Percentiles rank a stretch among this genome's conserved stretches.
phyloP scores from a whole-genome alignment of 1,140 invertebrate species.

The Phymastichus coffea region DNA sequence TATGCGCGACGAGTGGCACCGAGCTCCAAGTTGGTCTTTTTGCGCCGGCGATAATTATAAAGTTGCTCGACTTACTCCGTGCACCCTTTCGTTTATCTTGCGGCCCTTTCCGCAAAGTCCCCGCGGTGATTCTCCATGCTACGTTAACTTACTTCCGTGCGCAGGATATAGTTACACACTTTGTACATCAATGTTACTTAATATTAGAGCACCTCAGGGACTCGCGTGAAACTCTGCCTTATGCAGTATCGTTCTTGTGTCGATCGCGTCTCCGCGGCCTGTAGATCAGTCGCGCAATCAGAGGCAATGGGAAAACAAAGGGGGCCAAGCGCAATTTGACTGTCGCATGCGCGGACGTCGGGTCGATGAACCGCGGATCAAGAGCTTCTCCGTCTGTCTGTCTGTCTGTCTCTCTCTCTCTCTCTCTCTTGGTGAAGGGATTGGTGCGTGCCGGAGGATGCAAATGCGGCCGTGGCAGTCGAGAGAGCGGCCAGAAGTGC shows the following conservation, averaged over 20 bases:
- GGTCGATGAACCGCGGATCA: no score
- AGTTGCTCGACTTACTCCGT: no score
- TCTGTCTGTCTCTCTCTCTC: no score
- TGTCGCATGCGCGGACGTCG: no score
- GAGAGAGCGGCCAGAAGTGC: no score
- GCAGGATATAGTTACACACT: not conserved
- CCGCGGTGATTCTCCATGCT: not conserved
- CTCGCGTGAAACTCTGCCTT: not conserved
- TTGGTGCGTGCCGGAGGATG: no score
- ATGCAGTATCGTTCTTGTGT: not conserved
- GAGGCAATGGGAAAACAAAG: not conserved
- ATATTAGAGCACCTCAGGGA: not conserved
- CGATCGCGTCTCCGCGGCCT: not conserved
- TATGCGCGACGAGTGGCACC: no score
- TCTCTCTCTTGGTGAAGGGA: no score
- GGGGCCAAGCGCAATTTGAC: no score
- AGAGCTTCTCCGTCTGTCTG: no score
- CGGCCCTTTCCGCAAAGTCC: not conserved
- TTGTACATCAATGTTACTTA: constrained; percentile 9
- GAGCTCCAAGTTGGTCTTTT: no score
- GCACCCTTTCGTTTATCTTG: not conserved
- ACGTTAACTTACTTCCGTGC: constrained; percentile 10
- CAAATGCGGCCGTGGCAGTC: no score
- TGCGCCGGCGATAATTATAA: not conserved
- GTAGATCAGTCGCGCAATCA: not conserved